A percentile compares a stretch with the other conserved stretches of the same genome.
These are phyloP conservation scores for Adineta ricciae DNA, from an alignment of 2,888 invertebrate genomes.

Conservation along the genomic window DNA sequence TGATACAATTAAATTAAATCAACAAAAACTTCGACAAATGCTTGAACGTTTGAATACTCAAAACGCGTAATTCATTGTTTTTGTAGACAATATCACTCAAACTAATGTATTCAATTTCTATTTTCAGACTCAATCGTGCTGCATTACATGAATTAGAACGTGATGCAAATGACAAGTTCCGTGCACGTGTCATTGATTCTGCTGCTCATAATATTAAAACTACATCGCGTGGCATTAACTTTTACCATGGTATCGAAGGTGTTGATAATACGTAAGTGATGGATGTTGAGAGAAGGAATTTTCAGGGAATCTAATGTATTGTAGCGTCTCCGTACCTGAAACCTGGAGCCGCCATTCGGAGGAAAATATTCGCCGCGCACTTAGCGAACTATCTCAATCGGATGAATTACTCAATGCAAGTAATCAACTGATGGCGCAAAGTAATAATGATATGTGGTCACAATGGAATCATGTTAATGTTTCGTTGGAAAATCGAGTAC, in stretches of 20 bases:
- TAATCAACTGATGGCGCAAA: slow-evolving; percentile 47
- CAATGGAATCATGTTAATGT: slow-evolving; percentile 50
- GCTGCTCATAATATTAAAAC: slow-evolving; percentile 45
- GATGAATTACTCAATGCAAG: slow-evolving; percentile 47
- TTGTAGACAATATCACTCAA: too few relatives aligned
- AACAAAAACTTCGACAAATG: slow-evolving; percentile 66
- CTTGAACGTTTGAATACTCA: slow-evolving; percentile 54
- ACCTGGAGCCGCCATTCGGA: slow-evolving; percentile 50
- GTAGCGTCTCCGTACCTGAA: slow-evolving; percentile 48
- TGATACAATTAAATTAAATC: slow-evolving; percentile 66
- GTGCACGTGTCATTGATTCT: slow-evolving; percentile 55
- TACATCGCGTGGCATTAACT: slow-evolving; percentile 47
- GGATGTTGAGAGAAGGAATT: too few relatives aligned
- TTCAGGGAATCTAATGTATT: not conserved
- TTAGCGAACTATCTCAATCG: slow-evolving; percentile 48
- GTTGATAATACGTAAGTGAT: slow-evolving; percentile 47
- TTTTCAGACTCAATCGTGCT: slow-evolving; percentile 45
- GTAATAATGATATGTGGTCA: slow-evolving; percentile 49
- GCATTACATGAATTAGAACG: slow-evolving; percentile 69
- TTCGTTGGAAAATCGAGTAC: slow-evolving; percentile 46
- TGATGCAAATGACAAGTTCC: slow-evolving; percentile 76
- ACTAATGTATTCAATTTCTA: not conserved
- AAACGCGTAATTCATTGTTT: slow-evolving; percentile 19
- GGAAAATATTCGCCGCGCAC: slow-evolving; percentile 50
- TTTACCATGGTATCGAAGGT: slow-evolving; percentile 46